A percentile compares a stretch with the other conserved stretches of the same genome.
Evolutionary conservation across 2,797 vertebrate genomes (phyloP).

Genomic region (Sciaenops ocellatus): DNA sequence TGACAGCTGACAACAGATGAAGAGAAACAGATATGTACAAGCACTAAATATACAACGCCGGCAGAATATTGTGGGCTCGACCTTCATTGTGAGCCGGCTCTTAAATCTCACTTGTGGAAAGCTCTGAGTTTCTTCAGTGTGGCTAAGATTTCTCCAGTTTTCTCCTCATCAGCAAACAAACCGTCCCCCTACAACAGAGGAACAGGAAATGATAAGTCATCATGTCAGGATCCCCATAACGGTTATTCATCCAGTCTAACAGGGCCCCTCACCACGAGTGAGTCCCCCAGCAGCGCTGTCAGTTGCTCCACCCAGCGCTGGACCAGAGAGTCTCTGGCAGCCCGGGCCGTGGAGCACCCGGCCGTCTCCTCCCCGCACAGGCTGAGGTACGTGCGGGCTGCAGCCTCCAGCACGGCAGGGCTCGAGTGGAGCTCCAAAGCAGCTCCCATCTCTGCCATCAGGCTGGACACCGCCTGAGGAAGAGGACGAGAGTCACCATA

Average conservation of each 20-base stretch:
- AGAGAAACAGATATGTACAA: not conserved
- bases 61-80: not conserved
- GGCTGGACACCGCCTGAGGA: constrained; percentile 83
- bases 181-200: constrained; percentile 76
- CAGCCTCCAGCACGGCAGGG: constrained; percentile 86
- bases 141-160: constrained; percentile 75
- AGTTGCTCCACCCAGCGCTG: constrained; percentile 85
- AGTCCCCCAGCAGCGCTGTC: constrained; percentile 76
- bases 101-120: constrained; percentile 90
- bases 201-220: not conserved
- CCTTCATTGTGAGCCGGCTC: not conserved
- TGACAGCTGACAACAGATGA: constrained; percentile 84
- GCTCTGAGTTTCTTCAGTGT: constrained; percentile 87
- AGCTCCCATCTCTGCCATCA: constrained; percentile 85
- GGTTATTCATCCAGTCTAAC: not conserved
- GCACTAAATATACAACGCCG: not conserved
- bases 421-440: constrained; percentile 83
- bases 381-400: constrained; percentile 85
- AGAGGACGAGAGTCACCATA: not conserved
- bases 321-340: constrained; percentile 84
- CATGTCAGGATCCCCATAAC: not conserved
- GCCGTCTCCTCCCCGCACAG: constrained; percentile 83
- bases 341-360: constrained; percentile 72
- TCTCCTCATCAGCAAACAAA: constrained; percentile 77
- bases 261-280: constrained; percentile 66